Percentiles rank a stretch among this genome's conserved stretches.
Evolutionary conservation across 2,797 vertebrate genomes (phyloP).

Genomic region (Cephalopachus bancanus): DNA sequence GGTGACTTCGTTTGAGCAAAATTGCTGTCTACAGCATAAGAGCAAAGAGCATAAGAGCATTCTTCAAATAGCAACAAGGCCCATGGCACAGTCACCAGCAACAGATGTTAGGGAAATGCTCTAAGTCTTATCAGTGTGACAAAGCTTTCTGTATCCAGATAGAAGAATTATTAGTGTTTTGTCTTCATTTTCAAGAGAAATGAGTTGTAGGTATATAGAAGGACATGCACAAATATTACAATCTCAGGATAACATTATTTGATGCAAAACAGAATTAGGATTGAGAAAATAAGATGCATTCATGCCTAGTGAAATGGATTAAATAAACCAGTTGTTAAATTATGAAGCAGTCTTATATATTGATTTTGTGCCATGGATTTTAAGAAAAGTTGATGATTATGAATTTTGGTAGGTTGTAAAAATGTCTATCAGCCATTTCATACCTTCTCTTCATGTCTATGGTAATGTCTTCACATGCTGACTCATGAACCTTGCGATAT

Average conservation of each 20-base stretch:
- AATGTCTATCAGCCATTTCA: neutral
- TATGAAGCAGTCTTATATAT: neutral
- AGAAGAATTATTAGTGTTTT: neutral
- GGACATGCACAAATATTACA: neutral
- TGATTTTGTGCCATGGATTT: neutral
- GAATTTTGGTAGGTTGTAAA: neutral
- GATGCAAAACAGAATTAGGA: slow-evolving; percentile 8
- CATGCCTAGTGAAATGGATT: neutral
- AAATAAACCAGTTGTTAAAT: neutral
- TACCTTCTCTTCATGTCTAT: neutral
- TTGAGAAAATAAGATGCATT: slow-evolving; percentile 21
- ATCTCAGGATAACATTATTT: neutral
- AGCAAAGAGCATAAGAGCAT: neutral
- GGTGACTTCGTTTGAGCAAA: slow-evolving; percentile 49
- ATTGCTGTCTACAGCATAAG: slow-evolving; percentile 14
- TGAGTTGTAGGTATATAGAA: neutral
- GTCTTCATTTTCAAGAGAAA: slow-evolving; percentile 43
- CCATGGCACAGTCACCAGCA: neutral
- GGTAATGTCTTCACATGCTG: neutral
- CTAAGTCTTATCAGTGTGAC: neutral
- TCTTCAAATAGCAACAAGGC: slow-evolving; percentile 42
- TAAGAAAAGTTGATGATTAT: neutral
- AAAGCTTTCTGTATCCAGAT: neutral
- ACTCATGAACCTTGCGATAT: neutral
- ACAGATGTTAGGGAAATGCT: slow-evolving; percentile 4